These are phyloP conservation scores for Laterallus jamaicensis DNA, from an alignment of 2,113 vertebrate species.

Conservation along the genomic window DNA sequence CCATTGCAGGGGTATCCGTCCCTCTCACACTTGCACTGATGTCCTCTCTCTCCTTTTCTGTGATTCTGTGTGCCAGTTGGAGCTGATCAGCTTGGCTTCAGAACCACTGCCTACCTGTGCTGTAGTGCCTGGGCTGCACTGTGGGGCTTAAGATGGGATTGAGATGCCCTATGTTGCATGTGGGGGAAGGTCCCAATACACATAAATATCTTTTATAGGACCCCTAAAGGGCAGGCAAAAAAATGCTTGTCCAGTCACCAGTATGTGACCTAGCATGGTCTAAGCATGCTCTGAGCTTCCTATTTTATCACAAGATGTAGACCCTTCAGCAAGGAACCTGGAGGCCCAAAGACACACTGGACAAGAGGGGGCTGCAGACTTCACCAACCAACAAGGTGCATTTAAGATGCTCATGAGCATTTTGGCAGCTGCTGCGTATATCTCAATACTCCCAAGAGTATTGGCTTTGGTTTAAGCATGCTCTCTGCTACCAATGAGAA, in stretches of 20 bases:
- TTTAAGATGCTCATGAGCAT: not conserved
- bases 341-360: not conserved
- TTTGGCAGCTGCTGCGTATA: not conserved
- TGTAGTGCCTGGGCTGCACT: not conserved
- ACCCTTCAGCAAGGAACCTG: not conserved
- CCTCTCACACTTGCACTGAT: not conserved
- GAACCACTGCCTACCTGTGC: not conserved
- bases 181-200: not conserved
- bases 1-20: not conserved
- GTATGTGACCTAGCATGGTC: not conserved
- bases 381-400: not conserved
- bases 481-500: not conserved
- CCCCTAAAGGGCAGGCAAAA: not conserved
- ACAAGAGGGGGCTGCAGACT: not conserved
- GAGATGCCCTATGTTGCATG: not conserved
- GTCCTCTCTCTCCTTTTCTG: not conserved
- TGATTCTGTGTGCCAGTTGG: not conserved
- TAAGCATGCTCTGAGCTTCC: not conserved
- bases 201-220: not conserved
- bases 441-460: not conserved
- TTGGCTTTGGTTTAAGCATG: not conserved
- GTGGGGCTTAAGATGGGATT: not conserved
- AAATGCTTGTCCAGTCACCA: not conserved
- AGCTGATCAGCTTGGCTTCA: not conserved
- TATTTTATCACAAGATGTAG: not conserved